Evolutionary conservation across 2,888 invertebrate species (phyloP).

Genomic region (Limnephilus rhombicus): DNA sequence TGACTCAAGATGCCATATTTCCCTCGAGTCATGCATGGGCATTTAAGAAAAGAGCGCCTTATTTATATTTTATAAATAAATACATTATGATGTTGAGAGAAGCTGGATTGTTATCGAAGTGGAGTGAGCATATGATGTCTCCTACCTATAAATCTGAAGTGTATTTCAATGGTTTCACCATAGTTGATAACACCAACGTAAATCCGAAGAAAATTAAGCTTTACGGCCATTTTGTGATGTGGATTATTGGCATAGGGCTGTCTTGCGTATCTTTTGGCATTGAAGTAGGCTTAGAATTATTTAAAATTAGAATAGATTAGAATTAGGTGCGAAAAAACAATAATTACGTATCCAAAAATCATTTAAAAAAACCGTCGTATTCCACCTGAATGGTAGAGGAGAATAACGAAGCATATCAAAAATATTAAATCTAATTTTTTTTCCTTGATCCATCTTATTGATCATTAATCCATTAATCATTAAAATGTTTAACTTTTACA

Average conservation of each 20-base stretch:
- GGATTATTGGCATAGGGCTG: conserved; percentile 18
- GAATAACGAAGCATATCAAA: too few relatives aligned
- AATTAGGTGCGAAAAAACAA: too few relatives aligned
- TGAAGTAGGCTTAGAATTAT: not conserved
- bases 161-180: conserved; percentile 38
- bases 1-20: conserved; percentile 37
- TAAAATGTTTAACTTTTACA: too few relatives aligned
- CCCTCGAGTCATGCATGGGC: conserved; percentile 37
- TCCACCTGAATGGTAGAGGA: too few relatives aligned
- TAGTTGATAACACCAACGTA: not conserved
- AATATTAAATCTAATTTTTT: too few relatives aligned
- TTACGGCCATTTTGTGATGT: conserved; percentile 22
- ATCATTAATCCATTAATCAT: too few relatives aligned
- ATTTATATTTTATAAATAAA: conserved; percentile 9
- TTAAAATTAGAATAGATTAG: not conserved
- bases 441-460: too few relatives aligned
- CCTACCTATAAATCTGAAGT: not conserved
- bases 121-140: conserved; percentile 6
- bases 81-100: conserved; percentile 10
- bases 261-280: conserved; percentile 8
- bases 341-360: too few relatives aligned
- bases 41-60: conserved; percentile 12
- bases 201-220: conserved; percentile 1
- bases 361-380: too few relatives aligned
- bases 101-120: conserved; percentile 26